Evolutionary conservation across 1,140 invertebrate genomes (phyloP).

Genomic region (Procambarus virginalis): DNA sequence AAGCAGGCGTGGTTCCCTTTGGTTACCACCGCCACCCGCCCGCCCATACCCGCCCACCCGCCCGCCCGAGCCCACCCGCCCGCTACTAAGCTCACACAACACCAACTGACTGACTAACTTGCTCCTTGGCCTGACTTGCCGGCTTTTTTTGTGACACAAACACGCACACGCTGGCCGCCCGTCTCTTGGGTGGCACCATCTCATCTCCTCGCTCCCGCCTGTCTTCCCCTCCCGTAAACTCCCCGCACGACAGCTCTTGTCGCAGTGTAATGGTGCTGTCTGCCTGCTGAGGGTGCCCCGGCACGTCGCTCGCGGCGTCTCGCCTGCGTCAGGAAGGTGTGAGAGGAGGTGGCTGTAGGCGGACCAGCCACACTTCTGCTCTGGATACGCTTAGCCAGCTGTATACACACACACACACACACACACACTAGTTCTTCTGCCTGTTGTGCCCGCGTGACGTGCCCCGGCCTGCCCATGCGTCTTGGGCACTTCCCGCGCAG

Average conservation of each 20-base stretch:
- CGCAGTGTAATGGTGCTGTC: background rate
- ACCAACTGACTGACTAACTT: background rate
- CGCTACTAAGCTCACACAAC: background rate
- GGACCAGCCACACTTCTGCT: no score
- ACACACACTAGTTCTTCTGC: no score
- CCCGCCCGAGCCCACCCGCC: background rate
- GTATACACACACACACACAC: no score
- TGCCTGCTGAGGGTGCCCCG: background rate
- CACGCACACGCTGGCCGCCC: background rate
- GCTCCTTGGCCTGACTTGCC: background rate
- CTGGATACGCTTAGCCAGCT: no score
- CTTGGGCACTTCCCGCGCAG: no score
- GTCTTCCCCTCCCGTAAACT: background rate
- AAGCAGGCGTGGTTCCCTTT: slow-evolving; percentile 6
- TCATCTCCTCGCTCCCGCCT: background rate
- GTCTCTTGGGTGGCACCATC: background rate
- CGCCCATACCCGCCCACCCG: background rate
- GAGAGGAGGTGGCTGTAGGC: no score
- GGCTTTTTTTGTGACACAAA: background rate
- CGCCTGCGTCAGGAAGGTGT: no score
- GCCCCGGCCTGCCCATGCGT: no score
- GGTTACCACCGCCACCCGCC: background rate
- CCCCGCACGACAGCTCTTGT: background rate
- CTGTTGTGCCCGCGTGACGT: no score
- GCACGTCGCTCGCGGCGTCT: no score